Evolutionary conservation across 2,113 vertebrate species (phyloP).

Genomic region (Dicrurus megarhynchus): DNA sequence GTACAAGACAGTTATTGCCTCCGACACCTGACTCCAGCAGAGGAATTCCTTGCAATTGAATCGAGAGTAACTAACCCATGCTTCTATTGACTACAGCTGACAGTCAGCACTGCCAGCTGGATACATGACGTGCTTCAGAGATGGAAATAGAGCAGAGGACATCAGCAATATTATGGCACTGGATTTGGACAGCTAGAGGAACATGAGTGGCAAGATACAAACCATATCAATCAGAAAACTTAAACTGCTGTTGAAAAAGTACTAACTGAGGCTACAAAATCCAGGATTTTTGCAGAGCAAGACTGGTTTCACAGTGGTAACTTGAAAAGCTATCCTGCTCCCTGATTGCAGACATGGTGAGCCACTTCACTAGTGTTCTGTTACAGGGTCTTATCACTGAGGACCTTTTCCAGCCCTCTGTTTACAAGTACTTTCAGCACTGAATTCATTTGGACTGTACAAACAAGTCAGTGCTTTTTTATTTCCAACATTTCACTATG

Average conservation of each 20-base stretch:
- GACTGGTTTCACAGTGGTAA: neutral
- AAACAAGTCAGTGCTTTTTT: neutral
- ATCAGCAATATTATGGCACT: neutral
- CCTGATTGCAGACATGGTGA: neutral
- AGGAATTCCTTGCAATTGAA: neutral
- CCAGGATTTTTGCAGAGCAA: neutral
- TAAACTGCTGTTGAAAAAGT: neutral
- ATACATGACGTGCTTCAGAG: neutral
- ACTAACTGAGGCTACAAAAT: neutral
- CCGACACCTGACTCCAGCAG: neutral
- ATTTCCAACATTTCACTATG: fast-evolving
- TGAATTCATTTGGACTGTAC: neutral
- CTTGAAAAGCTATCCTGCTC: neutral
- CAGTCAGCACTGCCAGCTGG: neutral
- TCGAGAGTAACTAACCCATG: neutral
- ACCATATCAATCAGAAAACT: neutral
- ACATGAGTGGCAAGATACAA: neutral
- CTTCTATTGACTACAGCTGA: neutral
- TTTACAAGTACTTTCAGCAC: neutral
- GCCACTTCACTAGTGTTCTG: neutral
- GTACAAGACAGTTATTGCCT: slow-evolving; percentile 2
- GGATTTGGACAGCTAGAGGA: neutral
- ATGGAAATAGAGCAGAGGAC: neutral
- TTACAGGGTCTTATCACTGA: neutral
- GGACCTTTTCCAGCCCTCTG: neutral